Evolutionary conservation across 1,140 invertebrate genomes (phyloP).

Genomic region (Polypedilum vanderplanki): DNA sequence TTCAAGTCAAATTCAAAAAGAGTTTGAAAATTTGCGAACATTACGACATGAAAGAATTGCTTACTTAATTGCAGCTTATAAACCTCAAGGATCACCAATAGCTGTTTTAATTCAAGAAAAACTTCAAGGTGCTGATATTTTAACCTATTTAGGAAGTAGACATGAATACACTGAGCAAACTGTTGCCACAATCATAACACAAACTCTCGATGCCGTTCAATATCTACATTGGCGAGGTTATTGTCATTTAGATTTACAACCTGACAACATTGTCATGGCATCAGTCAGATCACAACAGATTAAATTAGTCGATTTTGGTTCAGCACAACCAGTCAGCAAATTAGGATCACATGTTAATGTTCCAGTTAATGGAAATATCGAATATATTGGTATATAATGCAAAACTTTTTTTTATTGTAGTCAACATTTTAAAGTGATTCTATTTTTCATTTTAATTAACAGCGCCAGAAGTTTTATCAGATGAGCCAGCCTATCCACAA

Average conservation of each 20-base stretch:
- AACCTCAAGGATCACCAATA: constrained; percentile 54
- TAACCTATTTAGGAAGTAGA: constrained; percentile 77
- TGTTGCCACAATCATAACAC: constrained; percentile 74
- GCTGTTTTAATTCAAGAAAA: constrained; percentile 77
- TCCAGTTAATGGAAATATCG: constrained; percentile 50
- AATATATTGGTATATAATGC: constrained; percentile 61
- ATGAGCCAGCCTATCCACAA: constrained; percentile 76
- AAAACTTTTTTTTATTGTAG: constrained; percentile 28
- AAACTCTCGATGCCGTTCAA: constrained; percentile 78
- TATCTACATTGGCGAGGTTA: constrained; percentile 90
- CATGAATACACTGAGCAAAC: constrained; percentile 87
- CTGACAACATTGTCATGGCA: constrained; percentile 93
- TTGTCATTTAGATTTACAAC: constrained; percentile 89
- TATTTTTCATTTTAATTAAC: constrained; percentile 35
- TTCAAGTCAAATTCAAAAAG: constrained; percentile 59
- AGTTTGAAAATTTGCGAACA: constrained; percentile 73
- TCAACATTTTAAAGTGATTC: constrained; percentile 18
- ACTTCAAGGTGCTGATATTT: constrained; percentile 82
- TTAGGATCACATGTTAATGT: constrained; percentile 63
- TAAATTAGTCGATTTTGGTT: constrained; percentile 88
- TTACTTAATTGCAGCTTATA: constrained; percentile 63
- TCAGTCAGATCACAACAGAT: constrained; percentile 76
- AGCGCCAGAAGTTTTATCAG: constrained; percentile 88
- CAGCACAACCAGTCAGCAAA: constrained; percentile 71
- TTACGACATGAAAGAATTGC: constrained; percentile 81